Evolutionary conservation across 2,113 vertebrate species (phyloP).

Genomic region (Ailurus styani): DNA sequence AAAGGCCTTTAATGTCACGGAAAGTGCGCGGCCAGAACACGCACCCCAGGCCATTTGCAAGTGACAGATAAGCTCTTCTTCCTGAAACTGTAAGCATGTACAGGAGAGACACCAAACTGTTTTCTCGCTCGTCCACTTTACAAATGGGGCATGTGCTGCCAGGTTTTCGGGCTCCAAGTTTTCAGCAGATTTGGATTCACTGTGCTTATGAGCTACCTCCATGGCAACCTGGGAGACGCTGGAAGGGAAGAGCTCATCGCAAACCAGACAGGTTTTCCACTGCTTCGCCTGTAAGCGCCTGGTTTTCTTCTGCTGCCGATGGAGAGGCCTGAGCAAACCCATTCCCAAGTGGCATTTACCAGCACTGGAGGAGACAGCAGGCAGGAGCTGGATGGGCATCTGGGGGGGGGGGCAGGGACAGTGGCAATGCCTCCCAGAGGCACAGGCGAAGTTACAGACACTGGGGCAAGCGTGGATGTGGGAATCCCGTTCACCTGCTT

Average conservation of each 20-base stretch:
- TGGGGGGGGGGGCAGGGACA: slow-evolving; percentile 73
- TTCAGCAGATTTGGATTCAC: slow-evolving; percentile 63
- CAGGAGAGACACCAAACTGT: slow-evolving; percentile 91
- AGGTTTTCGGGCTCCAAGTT: slow-evolving; percentile 80
- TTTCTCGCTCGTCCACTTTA: slow-evolving; percentile 93
- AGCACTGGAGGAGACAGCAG: slow-evolving; percentile 78
- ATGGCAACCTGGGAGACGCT: slow-evolving; percentile 94
- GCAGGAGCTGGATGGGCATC: slow-evolving; percentile 81
- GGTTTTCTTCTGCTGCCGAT: background rate
- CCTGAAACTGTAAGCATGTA: slow-evolving; percentile 88
- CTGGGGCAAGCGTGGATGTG: slow-evolving; percentile 91
- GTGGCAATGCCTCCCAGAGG: slow-evolving; percentile 74
- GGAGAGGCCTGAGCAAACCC: slow-evolving; percentile 39
- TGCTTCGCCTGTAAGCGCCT: slow-evolving; percentile 88
- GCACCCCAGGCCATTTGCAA: slow-evolving; percentile 91
- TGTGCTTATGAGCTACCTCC: slow-evolving; percentile 89
- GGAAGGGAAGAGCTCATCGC: slow-evolving; percentile 95
- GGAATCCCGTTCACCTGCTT: slow-evolving; percentile 94
- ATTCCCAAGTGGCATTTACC: slow-evolving; percentile 58
- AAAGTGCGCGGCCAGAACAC: slow-evolving; percentile 92
- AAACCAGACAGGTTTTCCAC: slow-evolving; percentile 95
- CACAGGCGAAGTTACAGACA: slow-evolving; percentile 88
- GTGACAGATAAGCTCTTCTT: slow-evolving; percentile 92
- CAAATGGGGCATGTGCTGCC: slow-evolving; percentile 88
- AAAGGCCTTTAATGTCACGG: slow-evolving; percentile 88